phyloP scores from a whole-genome alignment of 2,888 invertebrate genomes.

The Drosophila antonietae region DNA sequence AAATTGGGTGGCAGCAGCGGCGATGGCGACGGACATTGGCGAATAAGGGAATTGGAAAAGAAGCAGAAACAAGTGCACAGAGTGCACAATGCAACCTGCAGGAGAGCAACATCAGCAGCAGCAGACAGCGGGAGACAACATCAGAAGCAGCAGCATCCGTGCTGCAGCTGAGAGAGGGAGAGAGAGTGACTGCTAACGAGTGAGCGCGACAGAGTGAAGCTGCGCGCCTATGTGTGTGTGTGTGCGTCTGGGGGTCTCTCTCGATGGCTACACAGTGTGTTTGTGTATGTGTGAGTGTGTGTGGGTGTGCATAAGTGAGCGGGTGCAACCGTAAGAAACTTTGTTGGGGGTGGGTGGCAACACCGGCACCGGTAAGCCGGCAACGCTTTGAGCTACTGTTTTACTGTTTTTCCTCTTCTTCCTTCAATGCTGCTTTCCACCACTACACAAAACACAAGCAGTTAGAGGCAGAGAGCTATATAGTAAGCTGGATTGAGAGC shows the following conservation, averaged over 20 bases:
- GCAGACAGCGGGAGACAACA: slow-evolving; percentile 30
- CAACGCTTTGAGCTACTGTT: slow-evolving; percentile 50
- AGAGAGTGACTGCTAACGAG: slow-evolving; percentile 24
- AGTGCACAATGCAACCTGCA: slow-evolving; percentile 60
- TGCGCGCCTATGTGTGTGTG: slow-evolving; percentile 16
- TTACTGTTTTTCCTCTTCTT: slow-evolving; percentile 29
- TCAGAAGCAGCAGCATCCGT: slow-evolving; percentile 54
- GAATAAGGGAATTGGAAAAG: slow-evolving; percentile 52
- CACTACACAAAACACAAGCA: slow-evolving; percentile 34
- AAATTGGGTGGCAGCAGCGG: slow-evolving; percentile 45
- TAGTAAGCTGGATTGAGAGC: slow-evolving; percentile 5
- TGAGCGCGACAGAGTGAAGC: slow-evolving; percentile 32
- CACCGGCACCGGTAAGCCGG: slow-evolving; percentile 40
- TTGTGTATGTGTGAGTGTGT: slow-evolving; percentile 39
- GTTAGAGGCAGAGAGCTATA: slow-evolving; percentile 28
- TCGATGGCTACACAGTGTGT: slow-evolving; percentile 45
- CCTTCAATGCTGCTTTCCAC: slow-evolving; percentile 27
- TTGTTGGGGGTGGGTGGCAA: slow-evolving; percentile 58
- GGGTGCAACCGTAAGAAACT: slow-evolving; percentile 30
- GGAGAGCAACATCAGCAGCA: slow-evolving; percentile 41
- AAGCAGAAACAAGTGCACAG: slow-evolving; percentile 49
- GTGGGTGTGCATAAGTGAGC: slow-evolving; percentile 18
- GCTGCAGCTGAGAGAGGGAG: slow-evolving; percentile 22
- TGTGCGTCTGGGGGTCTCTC: slow-evolving; percentile 49
- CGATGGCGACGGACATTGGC: slow-evolving; percentile 34